These are phyloP conservation scores for Hylia prasina DNA, from an alignment of 2,113 vertebrate species.

Conservation along the genomic window DNA sequence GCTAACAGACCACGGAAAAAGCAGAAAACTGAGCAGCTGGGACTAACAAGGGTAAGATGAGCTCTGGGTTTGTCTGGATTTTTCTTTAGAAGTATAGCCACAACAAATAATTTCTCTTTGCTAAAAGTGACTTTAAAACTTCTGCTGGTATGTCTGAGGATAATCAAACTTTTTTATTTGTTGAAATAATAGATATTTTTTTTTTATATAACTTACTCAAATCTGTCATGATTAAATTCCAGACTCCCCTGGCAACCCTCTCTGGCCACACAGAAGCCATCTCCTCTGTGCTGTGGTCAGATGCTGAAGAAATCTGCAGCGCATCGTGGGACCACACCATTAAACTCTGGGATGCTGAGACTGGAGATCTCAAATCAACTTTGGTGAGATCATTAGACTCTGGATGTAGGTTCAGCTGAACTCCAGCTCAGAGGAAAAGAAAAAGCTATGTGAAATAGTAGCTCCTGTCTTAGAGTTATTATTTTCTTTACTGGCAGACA, in stretches of 20 bases:
- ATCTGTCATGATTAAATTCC: background rate
- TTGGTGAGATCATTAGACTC: conserved; percentile 76
- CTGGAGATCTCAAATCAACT: conserved; percentile 82
- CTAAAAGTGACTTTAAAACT: background rate
- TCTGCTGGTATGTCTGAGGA: background rate
- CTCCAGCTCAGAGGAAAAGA: background rate
- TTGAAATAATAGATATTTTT: background rate
- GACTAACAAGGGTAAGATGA: conserved; percentile 84
- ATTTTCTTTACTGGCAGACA: conserved; percentile 71
- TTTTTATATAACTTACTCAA: background rate
- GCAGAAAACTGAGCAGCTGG: conserved; percentile 93
- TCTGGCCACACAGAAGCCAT: conserved; percentile 93
- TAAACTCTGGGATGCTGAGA: conserved; percentile 89
- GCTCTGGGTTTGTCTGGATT: background rate
- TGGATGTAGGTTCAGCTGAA: background rate
- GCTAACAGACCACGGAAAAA: conserved; percentile 90
- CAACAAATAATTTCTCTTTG: background rate
- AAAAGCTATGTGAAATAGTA: background rate
- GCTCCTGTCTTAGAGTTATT: background rate
- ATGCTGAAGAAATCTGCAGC: conserved; percentile 90
- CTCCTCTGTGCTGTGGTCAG: conserved; percentile 91
- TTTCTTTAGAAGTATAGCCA: background rate
- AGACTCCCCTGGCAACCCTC: conserved; percentile 93
- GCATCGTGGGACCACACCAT: conserved; percentile 98
- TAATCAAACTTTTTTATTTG: background rate